Conservation (phyloP, 92 coral and sea anemone species). For the Anthopleura xanthogrammica region DNA sequence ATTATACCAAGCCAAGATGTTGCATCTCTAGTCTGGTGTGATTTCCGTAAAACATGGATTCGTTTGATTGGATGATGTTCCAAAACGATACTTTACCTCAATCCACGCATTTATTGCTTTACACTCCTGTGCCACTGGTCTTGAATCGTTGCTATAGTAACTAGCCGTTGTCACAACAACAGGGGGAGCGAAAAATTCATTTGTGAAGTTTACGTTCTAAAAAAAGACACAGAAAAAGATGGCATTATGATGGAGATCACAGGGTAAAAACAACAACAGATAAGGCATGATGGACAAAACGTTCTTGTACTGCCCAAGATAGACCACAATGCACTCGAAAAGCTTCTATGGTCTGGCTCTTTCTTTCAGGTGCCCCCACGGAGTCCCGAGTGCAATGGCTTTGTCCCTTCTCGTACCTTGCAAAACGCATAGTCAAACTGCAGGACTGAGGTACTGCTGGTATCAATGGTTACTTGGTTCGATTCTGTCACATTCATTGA, state of each 20-base stretch:
- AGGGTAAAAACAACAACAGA: too few species aligned
- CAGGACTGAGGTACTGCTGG: neutral
- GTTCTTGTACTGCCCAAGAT: too few species aligned
- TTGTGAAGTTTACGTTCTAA: neutral
- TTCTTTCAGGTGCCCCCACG: too few species aligned
- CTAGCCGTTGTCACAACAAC: neutral
- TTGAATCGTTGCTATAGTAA: neutral
- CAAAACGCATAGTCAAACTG: neutral
- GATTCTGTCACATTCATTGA: neutral
- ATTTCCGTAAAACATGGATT: too few species aligned
- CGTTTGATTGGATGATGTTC: neutral
- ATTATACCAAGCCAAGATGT: too few species aligned
- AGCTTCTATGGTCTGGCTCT: too few species aligned
- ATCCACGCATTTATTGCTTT: neutral
- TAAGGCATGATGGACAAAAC: too few species aligned
- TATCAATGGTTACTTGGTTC: neutral
- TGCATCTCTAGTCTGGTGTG: too few species aligned
- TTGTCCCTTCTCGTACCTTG: neutral
- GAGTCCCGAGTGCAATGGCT: too few species aligned
- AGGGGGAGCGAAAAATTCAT: constrained; percentile 3
- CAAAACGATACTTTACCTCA: neutral
- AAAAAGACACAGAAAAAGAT: neutral
- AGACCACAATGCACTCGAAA: too few species aligned
- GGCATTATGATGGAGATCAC: too few species aligned
- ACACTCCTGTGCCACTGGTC: neutral